A percentile compares a stretch with the other conserved stretches of the same genome.
Conservation (phyloP, 1,140 invertebrate species). For the Macrocentrus cingulum region DNA sequence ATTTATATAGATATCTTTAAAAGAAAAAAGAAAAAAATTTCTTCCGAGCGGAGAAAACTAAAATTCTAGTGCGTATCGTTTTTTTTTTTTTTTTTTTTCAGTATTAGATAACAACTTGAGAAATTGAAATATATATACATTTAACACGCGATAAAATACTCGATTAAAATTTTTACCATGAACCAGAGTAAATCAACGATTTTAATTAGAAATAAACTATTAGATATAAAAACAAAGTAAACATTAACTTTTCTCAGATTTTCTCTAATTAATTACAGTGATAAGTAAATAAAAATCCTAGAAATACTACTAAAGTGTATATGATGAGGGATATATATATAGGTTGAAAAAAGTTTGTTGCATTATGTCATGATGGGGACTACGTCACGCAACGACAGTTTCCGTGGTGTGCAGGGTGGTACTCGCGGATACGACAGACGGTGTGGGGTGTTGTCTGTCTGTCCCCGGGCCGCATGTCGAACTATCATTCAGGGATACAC, state of each 20-base stretch:
- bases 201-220: constrained; percentile 9
- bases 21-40: constrained; percentile 13
- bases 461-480: constrained; percentile 15
- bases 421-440: not conserved
- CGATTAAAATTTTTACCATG: not conserved
- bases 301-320: too few species aligned
- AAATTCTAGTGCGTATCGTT: too few species aligned
- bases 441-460: constrained; percentile 9
- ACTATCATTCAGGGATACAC: constrained; percentile 55
- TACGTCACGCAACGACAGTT: constrained; percentile 53
- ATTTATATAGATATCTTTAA: too few species aligned
- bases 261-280: constrained; percentile 18
- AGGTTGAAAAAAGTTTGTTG: not conserved
- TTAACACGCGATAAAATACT: constrained; percentile 11
- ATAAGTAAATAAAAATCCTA: too few species aligned
- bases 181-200: not conserved
- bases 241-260: constrained; percentile 6
- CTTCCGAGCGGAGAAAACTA: not conserved
- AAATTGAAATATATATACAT: not conserved
- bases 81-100: too few species aligned
- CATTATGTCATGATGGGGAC: constrained; percentile 25
- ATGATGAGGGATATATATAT: too few species aligned
- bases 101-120: too few species aligned
- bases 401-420: constrained; percentile 38
- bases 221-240: not conserved